phyloP scores from a whole-genome alignment of 1,140 invertebrate genomes.

The Pseudomyrmex pallidus region DNA sequence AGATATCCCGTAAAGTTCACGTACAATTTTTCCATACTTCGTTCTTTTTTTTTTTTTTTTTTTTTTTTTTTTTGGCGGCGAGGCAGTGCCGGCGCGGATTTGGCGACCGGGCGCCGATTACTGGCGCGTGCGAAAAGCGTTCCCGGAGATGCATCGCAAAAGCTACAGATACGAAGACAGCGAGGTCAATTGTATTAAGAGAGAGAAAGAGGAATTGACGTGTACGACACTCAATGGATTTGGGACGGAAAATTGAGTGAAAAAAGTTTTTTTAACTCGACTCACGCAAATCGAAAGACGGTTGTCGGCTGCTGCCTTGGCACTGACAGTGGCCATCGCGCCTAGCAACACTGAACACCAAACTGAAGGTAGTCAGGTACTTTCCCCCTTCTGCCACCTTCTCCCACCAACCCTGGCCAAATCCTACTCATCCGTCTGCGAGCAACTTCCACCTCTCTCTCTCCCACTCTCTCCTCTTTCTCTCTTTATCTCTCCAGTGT shows the following conservation, averaged over 20 bases:
- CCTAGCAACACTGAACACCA: slow-evolving; percentile 79
- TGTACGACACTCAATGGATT: not conserved
- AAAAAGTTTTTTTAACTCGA: slow-evolving; percentile 40
- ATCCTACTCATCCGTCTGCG: slow-evolving; percentile 26
- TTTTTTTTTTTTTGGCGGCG: not conserved
- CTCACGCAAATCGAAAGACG: slow-evolving; percentile 64
- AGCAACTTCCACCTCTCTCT: slow-evolving; percentile 51
- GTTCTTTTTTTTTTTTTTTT: slow-evolving; percentile 25
- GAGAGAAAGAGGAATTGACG: not conserved
- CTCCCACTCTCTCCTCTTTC: not conserved
- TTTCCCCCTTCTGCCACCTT: slow-evolving; percentile 55
- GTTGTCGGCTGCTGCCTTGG: slow-evolving; percentile 76
- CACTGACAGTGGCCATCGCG: slow-evolving; percentile 80
- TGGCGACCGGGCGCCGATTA: slow-evolving; percentile 34
- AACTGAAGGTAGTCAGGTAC: slow-evolving; percentile 73
- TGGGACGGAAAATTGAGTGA: slow-evolving; percentile 4
- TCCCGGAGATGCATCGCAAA: slow-evolving; percentile 50
- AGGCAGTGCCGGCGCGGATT: slow-evolving; percentile 53
- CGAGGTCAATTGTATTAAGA: not conserved
- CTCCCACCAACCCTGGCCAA: slow-evolving; percentile 14
- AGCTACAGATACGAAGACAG: not conserved
- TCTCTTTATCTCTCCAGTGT: slow-evolving; percentile 22
- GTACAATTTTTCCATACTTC: slow-evolving; percentile 6
- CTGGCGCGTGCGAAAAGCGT: slow-evolving; percentile 29
- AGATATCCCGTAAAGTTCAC: slow-evolving; percentile 33